Evolutionary conservation across 2,113 vertebrate species (phyloP).

Genomic region (Tragelaphus scriptus): DNA sequence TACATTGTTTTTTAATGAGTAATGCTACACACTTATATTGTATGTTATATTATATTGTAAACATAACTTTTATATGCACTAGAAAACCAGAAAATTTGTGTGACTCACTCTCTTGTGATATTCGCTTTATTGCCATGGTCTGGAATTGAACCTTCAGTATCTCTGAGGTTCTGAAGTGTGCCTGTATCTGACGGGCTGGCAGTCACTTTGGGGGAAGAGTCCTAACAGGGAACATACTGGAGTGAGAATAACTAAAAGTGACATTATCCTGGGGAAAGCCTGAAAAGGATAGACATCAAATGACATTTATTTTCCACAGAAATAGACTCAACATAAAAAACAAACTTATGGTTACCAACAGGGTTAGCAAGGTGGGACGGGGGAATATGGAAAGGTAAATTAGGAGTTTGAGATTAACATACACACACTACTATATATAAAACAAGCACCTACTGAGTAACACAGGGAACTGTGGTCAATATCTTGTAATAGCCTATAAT

Average conservation of each 20-base stretch:
- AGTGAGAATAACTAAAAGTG: background rate
- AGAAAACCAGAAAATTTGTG: background rate
- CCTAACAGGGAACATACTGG: background rate
- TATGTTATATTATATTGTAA: background rate
- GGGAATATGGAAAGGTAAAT: background rate
- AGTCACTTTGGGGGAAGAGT: background rate
- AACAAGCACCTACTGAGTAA: background rate
- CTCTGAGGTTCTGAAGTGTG: background rate
- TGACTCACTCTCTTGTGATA: background rate
- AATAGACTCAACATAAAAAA: background rate
- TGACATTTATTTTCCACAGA: background rate
- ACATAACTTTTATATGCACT: background rate
- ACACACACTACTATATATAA: too few relatives aligned
- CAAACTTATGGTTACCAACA: background rate
- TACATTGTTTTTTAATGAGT: background rate
- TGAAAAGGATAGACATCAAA: background rate
- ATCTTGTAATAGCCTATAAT: background rate
- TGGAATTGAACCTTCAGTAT: background rate
- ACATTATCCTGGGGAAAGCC: background rate
- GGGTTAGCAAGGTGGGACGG: accelerated
- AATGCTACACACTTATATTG: background rate
- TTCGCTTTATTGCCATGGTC: background rate
- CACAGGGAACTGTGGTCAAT: background rate
- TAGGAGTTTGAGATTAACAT: background rate
- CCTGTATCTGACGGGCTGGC: background rate